phyloP scores from a whole-genome alignment of 2,888 invertebrate species.

The Spisula subtruncata region DNA sequence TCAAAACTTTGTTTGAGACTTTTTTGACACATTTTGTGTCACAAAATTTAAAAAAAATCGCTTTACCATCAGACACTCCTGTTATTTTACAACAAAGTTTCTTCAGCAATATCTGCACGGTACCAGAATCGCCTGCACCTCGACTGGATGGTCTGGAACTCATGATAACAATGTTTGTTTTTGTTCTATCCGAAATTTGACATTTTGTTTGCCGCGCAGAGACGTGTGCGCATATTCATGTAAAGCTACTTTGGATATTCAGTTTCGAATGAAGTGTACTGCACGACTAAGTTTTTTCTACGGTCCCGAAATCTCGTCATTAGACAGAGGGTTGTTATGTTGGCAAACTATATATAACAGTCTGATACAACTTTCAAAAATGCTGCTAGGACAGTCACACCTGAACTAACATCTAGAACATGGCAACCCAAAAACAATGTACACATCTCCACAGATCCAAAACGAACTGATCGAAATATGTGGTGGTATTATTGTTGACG shows the following conservation, averaged over 20 bases:
- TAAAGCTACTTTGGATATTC: constrained; percentile 35
- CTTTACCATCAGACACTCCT: constrained; percentile 77
- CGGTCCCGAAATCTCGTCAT: not conserved
- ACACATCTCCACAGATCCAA: too few species aligned
- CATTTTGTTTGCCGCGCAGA: constrained; percentile 54
- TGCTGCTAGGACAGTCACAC: too few species aligned
- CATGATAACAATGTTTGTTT: constrained; percentile 48
- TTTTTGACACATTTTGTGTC: constrained; percentile 5
- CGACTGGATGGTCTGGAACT: constrained; percentile 52
- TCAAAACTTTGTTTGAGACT: too few species aligned
- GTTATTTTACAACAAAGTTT: constrained; percentile 81
- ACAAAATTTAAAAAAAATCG: not conserved
- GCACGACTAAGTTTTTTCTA: not conserved
- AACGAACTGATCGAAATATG: too few species aligned
- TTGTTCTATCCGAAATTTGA: constrained; percentile 26
- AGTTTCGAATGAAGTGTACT: constrained; percentile 10
- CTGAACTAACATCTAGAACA: too few species aligned
- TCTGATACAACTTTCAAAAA: too few species aligned
- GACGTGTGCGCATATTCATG: constrained; percentile 45
- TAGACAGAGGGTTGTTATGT: too few species aligned
- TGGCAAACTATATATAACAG: too few species aligned
- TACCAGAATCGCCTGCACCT: constrained; percentile 64
- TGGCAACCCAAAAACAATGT: too few species aligned
- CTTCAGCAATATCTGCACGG: constrained; percentile 73
- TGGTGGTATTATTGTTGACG: too few species aligned